A percentile compares a stretch with the other conserved stretches of the same genome.
phyloP scores from a whole-genome alignment of 2,888 invertebrate genomes.

The Acleris sparsana region DNA sequence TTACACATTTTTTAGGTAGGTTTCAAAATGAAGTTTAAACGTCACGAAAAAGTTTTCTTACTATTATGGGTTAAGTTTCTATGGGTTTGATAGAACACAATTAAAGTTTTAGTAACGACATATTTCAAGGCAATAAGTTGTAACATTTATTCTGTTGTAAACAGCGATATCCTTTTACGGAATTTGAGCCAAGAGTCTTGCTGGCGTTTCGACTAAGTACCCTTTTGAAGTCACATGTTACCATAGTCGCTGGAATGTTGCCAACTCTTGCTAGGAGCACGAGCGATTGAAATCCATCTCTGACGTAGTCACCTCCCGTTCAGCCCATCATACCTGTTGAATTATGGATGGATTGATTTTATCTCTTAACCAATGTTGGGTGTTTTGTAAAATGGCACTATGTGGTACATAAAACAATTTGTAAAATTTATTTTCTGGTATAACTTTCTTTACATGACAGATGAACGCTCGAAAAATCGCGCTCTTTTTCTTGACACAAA shows the following conservation, averaged over 20 bases:
- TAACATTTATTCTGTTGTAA: constrained; percentile 6
- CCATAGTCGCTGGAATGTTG: constrained; percentile 47
- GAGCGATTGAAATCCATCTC: constrained; percentile 54
- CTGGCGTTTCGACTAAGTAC: constrained; percentile 27
- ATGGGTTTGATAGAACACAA: neutral
- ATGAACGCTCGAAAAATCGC: neutral
- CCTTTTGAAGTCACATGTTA: constrained; percentile 37
- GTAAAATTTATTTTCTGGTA: neutral
- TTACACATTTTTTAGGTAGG: too few relatives aligned
- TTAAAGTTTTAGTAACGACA: neutral
- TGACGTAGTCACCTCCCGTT: constrained; percentile 48
- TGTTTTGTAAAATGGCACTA: constrained; percentile 25
- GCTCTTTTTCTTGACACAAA: neutral
- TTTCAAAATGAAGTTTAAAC: too few relatives aligned
- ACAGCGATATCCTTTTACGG: constrained; percentile 8
- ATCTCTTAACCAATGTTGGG: constrained; percentile 38
- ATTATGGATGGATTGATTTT: constrained; percentile 55
- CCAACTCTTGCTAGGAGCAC: constrained; percentile 43
- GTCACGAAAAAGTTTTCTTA: too few relatives aligned
- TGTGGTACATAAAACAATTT: neutral
- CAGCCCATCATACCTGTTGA: constrained; percentile 64
- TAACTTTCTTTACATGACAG: neutral
- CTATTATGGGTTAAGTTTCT: too few relatives aligned
- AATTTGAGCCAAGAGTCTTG: constrained; percentile 15
- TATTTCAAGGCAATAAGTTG: constrained; percentile 7